Evolutionary conservation across 2,113 vertebrate species (phyloP), one percentile per base, ranked within the genome.

Genomic region (Pachypanchax playfairii): DNA sequence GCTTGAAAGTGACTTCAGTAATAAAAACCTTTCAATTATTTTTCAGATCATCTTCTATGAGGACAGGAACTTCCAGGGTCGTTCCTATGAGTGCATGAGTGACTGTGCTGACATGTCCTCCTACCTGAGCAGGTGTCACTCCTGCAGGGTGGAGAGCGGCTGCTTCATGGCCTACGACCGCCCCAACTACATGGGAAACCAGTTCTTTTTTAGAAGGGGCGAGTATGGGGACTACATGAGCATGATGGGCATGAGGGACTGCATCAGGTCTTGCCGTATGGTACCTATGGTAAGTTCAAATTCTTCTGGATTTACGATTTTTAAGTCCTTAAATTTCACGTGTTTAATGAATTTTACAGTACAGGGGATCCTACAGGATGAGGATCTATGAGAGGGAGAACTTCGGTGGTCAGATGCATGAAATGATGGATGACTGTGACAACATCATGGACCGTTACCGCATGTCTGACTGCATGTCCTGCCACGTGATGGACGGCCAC

Each of bases 151-250:
- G 44, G 87, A 89, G 85, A 80, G 68, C 17, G 79, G 85, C 73
- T 89, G 80, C 80, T 91, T 89, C 79, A 84, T 90, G 76, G 78
- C 81, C 36, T 91, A 91, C 12, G 90, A 91, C 38, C 86, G 85
- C 2, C 48, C 85, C 38, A 91, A 91, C 86, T 92, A 56, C 85
- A 87, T 88, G 68, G 90, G 90, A 2, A 28, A 72, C 20, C 80
- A 83, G 50, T 73, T 50, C 14, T 54, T 79, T 22, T 10, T 83
- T 28, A 73, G 47, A 31, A 79, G 42, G 7, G 75, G 80, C 1
- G 80, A 83, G 26, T 83, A 76, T 29, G 58, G 64, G 0, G 80
- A 83, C 64, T 76, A 83, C 60, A 60, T 73, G 68, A 65, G 77
- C 18, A 76, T 87, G 76, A 70, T n/a, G n/a, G n/a, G n/a, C n/a